These are phyloP conservation scores for Spilarctia lutea DNA, from an alignment of 2,888 invertebrate species.

Conservation along the genomic window DNA sequence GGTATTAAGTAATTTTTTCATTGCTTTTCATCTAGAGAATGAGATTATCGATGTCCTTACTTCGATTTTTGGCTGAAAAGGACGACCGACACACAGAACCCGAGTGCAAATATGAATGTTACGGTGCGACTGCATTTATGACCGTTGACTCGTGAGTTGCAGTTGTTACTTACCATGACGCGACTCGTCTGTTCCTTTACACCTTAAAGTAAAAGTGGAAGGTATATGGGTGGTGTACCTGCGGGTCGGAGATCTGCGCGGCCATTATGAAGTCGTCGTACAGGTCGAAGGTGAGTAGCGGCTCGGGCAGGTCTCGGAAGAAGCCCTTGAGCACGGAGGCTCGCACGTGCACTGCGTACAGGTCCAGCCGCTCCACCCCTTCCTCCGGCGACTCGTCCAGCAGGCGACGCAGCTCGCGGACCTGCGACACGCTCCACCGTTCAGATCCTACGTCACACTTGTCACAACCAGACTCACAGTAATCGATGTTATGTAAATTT, in stretches of 20 bases:
- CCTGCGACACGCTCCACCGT: slow-evolving; percentile 64
- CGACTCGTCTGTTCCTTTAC: no score
- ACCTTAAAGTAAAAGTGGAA: no score
- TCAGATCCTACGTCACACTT: not conserved
- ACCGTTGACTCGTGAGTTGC: no score
- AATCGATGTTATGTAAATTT: not conserved
- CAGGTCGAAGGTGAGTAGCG: slow-evolving; percentile 95
- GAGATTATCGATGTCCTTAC: no score
- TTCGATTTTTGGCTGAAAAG: no score
- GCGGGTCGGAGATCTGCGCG: slow-evolving; percentile 93
- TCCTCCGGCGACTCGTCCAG: slow-evolving; percentile 92
- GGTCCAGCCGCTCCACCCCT: slow-evolving; percentile 90
- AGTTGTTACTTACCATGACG: no score
- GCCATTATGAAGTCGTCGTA: slow-evolving; percentile 98
- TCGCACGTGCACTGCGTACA: slow-evolving; percentile 95
- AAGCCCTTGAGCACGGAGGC: slow-evolving; percentile 96
- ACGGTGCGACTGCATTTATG: no score
- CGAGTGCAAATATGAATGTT: no score
- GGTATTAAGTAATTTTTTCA: no score
- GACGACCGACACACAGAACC: no score
- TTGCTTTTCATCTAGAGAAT: no score
- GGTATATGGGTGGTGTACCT: slow-evolving; percentile 77
- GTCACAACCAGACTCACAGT: not conserved
- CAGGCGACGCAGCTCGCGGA: slow-evolving; percentile 90
- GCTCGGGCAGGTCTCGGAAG: slow-evolving; percentile 97